phyloP scores from a whole-genome alignment of 1,140 invertebrate species.

The Bombus superbus region DNA sequence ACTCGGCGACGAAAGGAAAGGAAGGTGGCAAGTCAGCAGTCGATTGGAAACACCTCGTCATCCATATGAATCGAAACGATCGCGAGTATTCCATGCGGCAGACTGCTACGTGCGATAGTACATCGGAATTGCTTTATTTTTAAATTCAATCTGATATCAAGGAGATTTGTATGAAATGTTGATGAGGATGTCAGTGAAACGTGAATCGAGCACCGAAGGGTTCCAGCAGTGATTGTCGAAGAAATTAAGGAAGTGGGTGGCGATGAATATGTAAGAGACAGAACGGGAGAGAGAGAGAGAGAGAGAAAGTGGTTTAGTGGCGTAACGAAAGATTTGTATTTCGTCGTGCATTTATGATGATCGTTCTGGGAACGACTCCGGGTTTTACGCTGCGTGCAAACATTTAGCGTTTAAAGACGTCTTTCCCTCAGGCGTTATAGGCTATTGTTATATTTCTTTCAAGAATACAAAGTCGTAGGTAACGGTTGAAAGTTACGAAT shows the following conservation, averaged over 20 bases:
- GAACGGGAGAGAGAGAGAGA: background rate
- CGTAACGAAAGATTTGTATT: background rate
- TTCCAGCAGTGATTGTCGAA: background rate
- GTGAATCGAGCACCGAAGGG: background rate
- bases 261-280: slow-evolving; percentile 11
- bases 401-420: no score
- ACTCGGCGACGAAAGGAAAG: background rate
- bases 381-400: no score
- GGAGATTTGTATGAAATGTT: slow-evolving; percentile 7
- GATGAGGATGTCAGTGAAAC: slow-evolving; percentile 22
- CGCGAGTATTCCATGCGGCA: background rate
- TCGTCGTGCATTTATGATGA: background rate
- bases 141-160: slow-evolving; percentile 16
- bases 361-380: background rate
- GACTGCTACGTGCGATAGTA: background rate
- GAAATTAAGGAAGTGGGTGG: slow-evolving; percentile 14
- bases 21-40: background rate
- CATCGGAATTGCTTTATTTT: slow-evolving; percentile 16
- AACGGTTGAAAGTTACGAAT: no score
- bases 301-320: background rate
- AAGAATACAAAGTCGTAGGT: no score
- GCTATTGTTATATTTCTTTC: no score
- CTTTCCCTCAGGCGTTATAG: no score
- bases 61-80: slow-evolving; percentile 7
- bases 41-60: background rate